Base-by-base conservation (phyloP, 1,140 invertebrate species). In the Halesus radiatus region DNA sequence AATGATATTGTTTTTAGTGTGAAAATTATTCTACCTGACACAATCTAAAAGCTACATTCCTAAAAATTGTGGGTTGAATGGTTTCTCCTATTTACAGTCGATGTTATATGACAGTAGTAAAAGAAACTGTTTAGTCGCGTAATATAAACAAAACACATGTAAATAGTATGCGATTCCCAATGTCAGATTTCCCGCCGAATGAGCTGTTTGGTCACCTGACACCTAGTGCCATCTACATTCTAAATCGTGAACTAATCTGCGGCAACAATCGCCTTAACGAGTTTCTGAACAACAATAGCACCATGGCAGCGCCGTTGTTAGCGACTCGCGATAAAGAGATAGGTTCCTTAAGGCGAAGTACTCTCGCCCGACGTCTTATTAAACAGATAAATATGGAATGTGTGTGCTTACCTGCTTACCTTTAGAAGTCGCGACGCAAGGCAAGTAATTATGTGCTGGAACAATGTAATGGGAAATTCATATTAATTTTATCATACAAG, bases 261-360 rank as follows among this genome's bases (percentile, higher is more conserved):
- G 50, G 74, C 18, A 64, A 60, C 74, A 76, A 76, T 76, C 54
- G 74, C 54, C 50, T 52, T 76, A 76, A 76, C 58, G 74, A 76
- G 16, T 72, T 72, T 52, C 45, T 18, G 50, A 37, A 16, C 68
- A 70, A 72, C 68, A 72, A 72, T 72, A 13, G 37, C 37, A 22
- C 32, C 32, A 6, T 37, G 32, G 32, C 32, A 37, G 7, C 3
- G 32, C 32, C 32, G 32, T 37, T 37, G 32, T 37, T 37, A 37
- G 32, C 32, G 32, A 37, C 32, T 37, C 32, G 32, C 32, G 32
- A 37, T 37, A 37, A 37, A 37, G 7, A 37, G 32, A 37, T 37
- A 37, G 32, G 32, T 37, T 8, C 32, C 32, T 37, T 37, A 37
- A 37, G 32, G 32, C 26, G 26, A 5, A 22, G 26, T 72, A 72